These are phyloP conservation scores for Pammene fasciana DNA, from an alignment of 2,888 invertebrate species.

Conservation along the genomic window DNA sequence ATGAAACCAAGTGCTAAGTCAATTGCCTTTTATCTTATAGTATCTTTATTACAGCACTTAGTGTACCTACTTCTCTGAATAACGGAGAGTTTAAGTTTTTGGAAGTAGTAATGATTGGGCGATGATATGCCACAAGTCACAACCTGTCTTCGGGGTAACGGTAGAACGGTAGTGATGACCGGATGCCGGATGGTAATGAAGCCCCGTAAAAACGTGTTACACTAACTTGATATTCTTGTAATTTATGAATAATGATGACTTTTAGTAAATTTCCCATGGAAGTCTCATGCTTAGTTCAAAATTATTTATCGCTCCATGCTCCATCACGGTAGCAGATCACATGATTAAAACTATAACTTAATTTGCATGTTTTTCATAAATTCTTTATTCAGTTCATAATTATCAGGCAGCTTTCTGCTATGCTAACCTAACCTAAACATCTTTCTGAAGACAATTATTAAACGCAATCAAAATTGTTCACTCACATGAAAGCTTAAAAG, in stretches of 20 bases:
- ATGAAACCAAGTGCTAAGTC: too few relatives aligned
- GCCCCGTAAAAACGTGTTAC: constrained; percentile 28
- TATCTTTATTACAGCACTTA: not conserved
- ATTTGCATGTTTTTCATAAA: too few relatives aligned
- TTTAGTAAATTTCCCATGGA: not conserved
- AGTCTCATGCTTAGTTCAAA: not conserved
- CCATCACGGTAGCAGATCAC: not conserved
- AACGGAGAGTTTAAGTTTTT: constrained; percentile 11
- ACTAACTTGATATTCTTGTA: not conserved
- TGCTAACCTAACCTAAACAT: too few relatives aligned
- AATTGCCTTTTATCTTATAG: not conserved
- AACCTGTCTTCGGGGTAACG: constrained; percentile 30
- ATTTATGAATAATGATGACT: not conserved
- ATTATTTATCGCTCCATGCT: not conserved
- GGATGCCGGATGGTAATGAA: constrained; percentile 25
- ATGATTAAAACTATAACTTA: too few relatives aligned
- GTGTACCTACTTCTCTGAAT: not conserved
- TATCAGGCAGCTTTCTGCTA: not conserved
- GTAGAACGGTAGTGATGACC: constrained; percentile 19
- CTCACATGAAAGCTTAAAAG: too few relatives aligned
- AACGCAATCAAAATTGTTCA: too few relatives aligned
- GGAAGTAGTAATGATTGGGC: constrained; percentile 33
- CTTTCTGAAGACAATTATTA: too few relatives aligned
- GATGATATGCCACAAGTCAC: constrained; percentile 29
- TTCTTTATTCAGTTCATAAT: too few relatives aligned